Conservation (phyloP, 2,113 vertebrate species). For the Crotalus helleri region DNA sequence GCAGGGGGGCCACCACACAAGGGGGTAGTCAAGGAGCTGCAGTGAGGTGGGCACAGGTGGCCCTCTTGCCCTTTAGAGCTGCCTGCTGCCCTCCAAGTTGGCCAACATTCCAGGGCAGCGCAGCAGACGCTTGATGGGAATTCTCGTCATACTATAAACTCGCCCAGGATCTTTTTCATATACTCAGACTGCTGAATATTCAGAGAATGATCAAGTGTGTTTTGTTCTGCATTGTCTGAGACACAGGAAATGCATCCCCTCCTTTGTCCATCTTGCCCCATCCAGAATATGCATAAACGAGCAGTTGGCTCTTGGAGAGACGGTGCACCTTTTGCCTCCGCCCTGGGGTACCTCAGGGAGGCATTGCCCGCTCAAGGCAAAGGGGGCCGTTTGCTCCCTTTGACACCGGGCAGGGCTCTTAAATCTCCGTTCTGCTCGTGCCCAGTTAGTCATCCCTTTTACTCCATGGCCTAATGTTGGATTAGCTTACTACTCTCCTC, state of each 20-base stretch:
- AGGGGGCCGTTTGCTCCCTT: background rate
- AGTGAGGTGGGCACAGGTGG: background rate
- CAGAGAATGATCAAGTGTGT: background rate
- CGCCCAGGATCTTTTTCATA: background rate
- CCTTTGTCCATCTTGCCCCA: background rate
- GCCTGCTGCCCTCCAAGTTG: background rate
- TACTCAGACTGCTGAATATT: background rate
- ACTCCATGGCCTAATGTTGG: background rate
- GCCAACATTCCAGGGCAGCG: background rate
- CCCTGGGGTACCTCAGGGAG: background rate
- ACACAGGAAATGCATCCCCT: background rate
- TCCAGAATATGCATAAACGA: background rate
- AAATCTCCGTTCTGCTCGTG: background rate
- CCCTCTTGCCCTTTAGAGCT: background rate
- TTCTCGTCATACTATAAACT: background rate
- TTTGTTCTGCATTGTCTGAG: background rate
- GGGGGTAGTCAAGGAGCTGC: background rate
- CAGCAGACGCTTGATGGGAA: background rate
- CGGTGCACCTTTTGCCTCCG: background rate
- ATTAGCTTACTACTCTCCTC: background rate
- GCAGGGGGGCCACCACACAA: background rate
- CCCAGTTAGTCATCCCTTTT: background rate
- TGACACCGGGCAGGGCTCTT: background rate
- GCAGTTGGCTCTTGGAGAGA: background rate
- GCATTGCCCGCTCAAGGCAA: background rate